A percentile compares a stretch with the other conserved stretches of the same genome.
phyloP scores from a whole-genome alignment of 2,888 invertebrate genomes.

The Aleiodes testaceus region DNA sequence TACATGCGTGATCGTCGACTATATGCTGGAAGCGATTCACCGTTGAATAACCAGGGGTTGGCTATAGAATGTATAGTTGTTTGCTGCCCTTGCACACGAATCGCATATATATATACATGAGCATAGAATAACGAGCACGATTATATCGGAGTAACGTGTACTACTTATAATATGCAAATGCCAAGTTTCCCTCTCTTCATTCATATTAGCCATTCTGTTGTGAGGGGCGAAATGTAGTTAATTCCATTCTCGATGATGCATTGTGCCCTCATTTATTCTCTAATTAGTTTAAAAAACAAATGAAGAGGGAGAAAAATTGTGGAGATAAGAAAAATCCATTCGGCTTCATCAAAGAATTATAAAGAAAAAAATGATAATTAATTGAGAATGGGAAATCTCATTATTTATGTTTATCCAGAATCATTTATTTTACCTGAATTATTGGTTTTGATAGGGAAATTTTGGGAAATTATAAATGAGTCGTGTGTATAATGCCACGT shows the following conservation, averaged over 20 bases:
- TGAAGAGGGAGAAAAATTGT: background rate
- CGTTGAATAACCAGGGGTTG: conserved; percentile 28
- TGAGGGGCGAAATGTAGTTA: conserved; percentile 24
- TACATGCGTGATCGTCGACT: conserved; percentile 29
- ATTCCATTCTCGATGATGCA: conserved; percentile 30
- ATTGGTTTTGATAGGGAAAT: conserved; percentile 38
- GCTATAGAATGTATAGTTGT: conserved; percentile 52
- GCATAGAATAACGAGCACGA: conserved; percentile 69
- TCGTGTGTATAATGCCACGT: conserved; percentile 51
- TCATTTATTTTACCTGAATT: conserved; percentile 23
- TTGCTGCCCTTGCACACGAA: conserved; percentile 56
- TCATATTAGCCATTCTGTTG: conserved; percentile 12
- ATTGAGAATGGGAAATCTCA: too few species aligned
- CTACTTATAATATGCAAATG: conserved; percentile 73
- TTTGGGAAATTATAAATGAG: conserved; percentile 52
- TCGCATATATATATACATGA: conserved; percentile 59
- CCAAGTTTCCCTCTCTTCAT: conserved; percentile 53
- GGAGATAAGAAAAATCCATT: too few species aligned
- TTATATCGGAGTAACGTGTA: conserved; percentile 70
- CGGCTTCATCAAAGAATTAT: too few species aligned
- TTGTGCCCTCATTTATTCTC: conserved; percentile 51
- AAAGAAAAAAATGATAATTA: too few species aligned
- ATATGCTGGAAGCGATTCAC: conserved; percentile 18
- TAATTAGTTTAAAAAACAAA: conserved; percentile 4
- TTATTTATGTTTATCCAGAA: background rate